Conservation (phyloP, 2,113 vertebrate species). For the Onychostruthus taczanowskii region DNA sequence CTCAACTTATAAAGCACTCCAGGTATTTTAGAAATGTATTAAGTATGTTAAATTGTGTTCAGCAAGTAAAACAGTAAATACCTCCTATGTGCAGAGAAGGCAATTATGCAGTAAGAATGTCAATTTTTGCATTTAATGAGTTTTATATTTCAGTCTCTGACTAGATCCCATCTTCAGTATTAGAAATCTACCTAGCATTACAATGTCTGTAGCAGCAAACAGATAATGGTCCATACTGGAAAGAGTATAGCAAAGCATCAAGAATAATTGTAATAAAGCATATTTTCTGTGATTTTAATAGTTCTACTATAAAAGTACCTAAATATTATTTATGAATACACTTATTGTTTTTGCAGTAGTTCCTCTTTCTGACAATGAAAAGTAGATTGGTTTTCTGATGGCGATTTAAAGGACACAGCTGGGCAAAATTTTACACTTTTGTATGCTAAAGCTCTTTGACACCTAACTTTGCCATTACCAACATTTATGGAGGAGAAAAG, state of each 20-base stretch:
- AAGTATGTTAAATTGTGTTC: neutral
- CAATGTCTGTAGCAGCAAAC: neutral
- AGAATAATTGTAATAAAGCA: neutral
- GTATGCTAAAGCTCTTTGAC: neutral
- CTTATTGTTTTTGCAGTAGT: neutral
- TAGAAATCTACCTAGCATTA: neutral
- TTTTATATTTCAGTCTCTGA: neutral
- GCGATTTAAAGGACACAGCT: neutral
- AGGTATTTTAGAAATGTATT: neutral
- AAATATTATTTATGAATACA: neutral
- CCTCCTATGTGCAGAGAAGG: neutral
- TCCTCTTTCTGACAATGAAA: neutral
- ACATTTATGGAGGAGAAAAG: neutral
- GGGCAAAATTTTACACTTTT: neutral
- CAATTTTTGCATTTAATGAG: neutral
- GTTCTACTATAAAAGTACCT: neutral
- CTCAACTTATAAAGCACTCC: neutral
- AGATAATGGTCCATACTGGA: neutral
- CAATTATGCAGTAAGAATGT: neutral
- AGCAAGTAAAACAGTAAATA: neutral
- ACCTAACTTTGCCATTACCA: neutral
- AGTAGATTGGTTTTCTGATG: neutral
- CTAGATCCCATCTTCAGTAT: neutral
- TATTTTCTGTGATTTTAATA: neutral
- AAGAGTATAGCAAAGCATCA: neutral